phyloP scores from a whole-genome alignment of 2,797 vertebrate genomes.

The Microhierax caerulescens region DNA sequence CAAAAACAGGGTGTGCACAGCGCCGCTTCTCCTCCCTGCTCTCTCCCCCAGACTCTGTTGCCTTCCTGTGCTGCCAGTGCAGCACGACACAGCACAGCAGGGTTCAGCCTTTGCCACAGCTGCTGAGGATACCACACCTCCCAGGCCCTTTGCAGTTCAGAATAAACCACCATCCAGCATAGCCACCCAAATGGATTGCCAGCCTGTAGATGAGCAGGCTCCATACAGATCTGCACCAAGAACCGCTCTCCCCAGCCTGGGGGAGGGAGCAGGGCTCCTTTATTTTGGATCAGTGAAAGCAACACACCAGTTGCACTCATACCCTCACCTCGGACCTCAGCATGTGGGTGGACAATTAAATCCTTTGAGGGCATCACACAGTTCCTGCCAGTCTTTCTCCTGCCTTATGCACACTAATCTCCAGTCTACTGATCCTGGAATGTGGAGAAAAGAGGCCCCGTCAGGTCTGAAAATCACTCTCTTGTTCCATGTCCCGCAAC shows the following conservation, averaged over 20 bases:
- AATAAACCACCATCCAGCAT: not conserved
- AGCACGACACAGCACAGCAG: rapidly evolving
- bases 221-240: not conserved
- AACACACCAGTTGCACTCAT: not conserved
- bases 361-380: not conserved
- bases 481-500: not conserved
- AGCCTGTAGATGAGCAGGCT: not conserved
- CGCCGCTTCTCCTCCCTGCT: not conserved
- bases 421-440: not conserved
- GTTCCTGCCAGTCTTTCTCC: not conserved
- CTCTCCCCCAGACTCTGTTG: not conserved
- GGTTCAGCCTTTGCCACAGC: not conserved
- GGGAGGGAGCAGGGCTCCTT: not conserved
- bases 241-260: not conserved
- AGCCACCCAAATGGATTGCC: not conserved
- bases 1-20: not conserved
- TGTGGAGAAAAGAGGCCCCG: not conserved
- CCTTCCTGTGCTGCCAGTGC: not conserved
- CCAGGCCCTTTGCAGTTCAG: not conserved
- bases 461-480: not conserved
- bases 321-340: not conserved
- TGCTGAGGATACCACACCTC: not conserved
- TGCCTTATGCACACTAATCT: not conserved
- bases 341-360: not conserved
- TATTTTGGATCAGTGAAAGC: not conserved